A percentile compares a stretch with the other conserved stretches of the same genome.
phyloP scores from a whole-genome alignment of 2,113 vertebrate genomes.

The Xiphophorus hellerii region DNA sequence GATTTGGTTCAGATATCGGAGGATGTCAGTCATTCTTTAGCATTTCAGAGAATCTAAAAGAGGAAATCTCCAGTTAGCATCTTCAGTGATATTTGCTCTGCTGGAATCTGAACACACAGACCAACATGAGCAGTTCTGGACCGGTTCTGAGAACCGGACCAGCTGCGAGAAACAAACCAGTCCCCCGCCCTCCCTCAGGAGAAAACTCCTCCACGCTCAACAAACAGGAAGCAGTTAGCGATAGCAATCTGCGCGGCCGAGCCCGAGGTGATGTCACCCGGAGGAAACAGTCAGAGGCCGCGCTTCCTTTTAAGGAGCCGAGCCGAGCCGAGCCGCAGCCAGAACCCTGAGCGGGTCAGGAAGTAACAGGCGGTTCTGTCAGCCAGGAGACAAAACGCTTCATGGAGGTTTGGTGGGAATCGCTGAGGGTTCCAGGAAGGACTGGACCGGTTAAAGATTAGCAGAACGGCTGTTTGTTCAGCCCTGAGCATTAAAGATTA shows the following conservation, averaged over 20 bases:
- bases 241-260: constrained; percentile 68
- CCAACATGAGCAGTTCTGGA: no score
- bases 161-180: no score
- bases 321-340: constrained; percentile 48
- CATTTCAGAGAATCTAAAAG: no score
- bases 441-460: not conserved
- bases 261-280: constrained; percentile 64
- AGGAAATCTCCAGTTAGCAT: no score
- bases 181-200: constrained; percentile 9
- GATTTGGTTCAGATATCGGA: no score
- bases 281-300: constrained; percentile 61
- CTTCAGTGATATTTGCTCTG: no score
- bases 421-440: not conserved
- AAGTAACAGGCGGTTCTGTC: constrained; percentile 43
- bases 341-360: constrained; percentile 20
- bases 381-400: not conserved
- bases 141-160: no score
- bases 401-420: constrained; percentile 28
- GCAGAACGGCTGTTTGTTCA: not conserved
- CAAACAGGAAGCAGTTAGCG: constrained; percentile 80
- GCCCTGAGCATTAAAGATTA: constrained; percentile 28
- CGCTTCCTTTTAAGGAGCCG: constrained; percentile 76
- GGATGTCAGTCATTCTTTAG: no score
- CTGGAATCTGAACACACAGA: no score
- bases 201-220: constrained; percentile 40